Percentiles rank a stretch among this genome's conserved stretches.
Evolutionary conservation across 2,888 invertebrate species (phyloP).

Genomic region (Torymus tubicola): DNA sequence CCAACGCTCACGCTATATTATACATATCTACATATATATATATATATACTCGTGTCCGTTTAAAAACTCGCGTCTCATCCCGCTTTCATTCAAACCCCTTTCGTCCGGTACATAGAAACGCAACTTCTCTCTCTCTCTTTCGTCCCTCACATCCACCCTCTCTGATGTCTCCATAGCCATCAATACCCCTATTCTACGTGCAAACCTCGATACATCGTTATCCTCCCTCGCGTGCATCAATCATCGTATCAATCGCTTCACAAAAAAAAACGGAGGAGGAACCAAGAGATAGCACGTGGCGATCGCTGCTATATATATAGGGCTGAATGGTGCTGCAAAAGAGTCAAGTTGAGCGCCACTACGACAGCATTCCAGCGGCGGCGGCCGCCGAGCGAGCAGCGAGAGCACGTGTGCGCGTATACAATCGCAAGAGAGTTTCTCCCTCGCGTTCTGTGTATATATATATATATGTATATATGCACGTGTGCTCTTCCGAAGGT

Average conservation of each 20-base stretch:
- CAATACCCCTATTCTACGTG: neutral
- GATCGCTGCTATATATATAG: no score
- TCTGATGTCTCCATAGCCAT: neutral
- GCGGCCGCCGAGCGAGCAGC: slow-evolving; percentile 65
- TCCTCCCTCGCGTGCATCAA: no score
- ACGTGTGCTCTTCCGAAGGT: no score
- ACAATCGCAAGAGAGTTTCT: slow-evolving; percentile 38
- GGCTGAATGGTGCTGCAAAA: slow-evolving; percentile 26
- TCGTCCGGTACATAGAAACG: no score
- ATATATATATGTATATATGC: no score
- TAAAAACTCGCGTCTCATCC: no score
- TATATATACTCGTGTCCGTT: no score
- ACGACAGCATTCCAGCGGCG: slow-evolving; percentile 74
- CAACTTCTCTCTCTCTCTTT: no score
- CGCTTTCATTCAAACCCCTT: no score
- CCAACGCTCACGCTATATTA: no score
- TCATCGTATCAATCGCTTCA: no score
- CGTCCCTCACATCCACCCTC: neutral
- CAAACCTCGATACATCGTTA: slow-evolving; percentile 3
- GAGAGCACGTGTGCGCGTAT: slow-evolving; percentile 65
- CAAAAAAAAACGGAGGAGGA: neutral
- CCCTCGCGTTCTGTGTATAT: slow-evolving; percentile 6
- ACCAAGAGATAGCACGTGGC: slow-evolving; percentile 32
- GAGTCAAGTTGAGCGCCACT: slow-evolving; percentile 76
- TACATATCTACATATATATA: no score